Evolutionary conservation across 2,113 vertebrate species (phyloP).

Genomic region (Ameiurus melas): DNA sequence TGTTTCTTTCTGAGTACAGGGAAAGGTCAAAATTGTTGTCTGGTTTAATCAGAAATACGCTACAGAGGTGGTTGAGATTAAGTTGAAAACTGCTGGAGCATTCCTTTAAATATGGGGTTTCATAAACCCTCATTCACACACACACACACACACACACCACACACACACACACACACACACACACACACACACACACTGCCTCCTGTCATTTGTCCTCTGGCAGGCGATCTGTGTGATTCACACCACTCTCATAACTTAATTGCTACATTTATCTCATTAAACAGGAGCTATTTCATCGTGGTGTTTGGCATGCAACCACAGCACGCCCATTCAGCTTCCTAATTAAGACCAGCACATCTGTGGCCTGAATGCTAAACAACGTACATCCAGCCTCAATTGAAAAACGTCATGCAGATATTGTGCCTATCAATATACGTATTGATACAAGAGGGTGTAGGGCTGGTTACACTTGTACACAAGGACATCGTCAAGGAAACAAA

Average conservation of each 20-base stretch:
- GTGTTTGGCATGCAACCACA: conserved; percentile 51
- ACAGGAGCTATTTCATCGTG: conserved; percentile 53
- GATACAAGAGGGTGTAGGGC: not conserved
- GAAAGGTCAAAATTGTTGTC: conserved; percentile 3
- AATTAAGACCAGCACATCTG: conserved; percentile 49
- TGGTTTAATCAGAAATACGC: not conserved
- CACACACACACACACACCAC: conserved; percentile 5
- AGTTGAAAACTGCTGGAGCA: not conserved
- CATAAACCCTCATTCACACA: conserved; percentile 1
- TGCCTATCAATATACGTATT: conserved; percentile 38
- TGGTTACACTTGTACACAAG: conserved; percentile 9
- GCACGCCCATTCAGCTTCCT: conserved; percentile 51
- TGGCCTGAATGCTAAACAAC: conserved; percentile 44
- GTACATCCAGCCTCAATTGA: conserved; percentile 29
- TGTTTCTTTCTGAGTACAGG: not conserved
- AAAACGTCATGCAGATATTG: conserved; percentile 35
- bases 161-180: not conserved
- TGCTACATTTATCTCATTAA: conserved; percentile 60
- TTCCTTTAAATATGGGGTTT: conserved; percentile 6
- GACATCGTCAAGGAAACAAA: not conserved
- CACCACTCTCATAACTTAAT: conserved; percentile 55
- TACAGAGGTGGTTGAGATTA: not conserved
- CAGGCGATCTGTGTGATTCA: conserved; percentile 46
- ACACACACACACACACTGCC: not conserved
- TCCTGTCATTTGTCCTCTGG: conserved; percentile 46